Conservation (phyloP, 53 echinoderm and acorn worm species). For the Pentamera pediparva region DNA sequence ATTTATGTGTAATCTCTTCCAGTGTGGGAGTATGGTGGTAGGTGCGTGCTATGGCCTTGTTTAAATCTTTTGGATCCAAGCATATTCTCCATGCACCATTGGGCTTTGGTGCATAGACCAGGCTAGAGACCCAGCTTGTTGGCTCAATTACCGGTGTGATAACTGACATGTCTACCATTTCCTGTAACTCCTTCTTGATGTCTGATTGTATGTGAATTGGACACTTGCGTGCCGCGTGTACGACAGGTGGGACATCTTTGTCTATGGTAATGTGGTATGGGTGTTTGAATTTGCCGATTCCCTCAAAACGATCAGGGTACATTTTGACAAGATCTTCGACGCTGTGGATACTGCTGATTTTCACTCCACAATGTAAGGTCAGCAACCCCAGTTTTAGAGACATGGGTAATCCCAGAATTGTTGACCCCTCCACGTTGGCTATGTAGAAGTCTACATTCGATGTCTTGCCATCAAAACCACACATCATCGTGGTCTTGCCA, state of each 20-base stretch:
- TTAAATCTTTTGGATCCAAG: slow-evolving; percentile 64
- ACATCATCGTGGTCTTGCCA: slow-evolving; percentile 18
- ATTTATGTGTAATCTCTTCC: slow-evolving; percentile 51
- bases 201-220: slow-evolving; percentile 36
- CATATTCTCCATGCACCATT: slow-evolving; percentile 41
- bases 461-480: background rate
- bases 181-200: slow-evolving; percentile 39
- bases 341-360: slow-evolving; percentile 1
- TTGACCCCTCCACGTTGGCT: background rate
- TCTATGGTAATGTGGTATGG: slow-evolving; percentile 9
- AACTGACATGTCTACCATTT: slow-evolving; percentile 22
- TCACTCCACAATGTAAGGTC: background rate
- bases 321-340: background rate
- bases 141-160: slow-evolving; percentile 35
- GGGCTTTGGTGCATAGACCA: slow-evolving; percentile 22
- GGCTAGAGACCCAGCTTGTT: slow-evolving; percentile 38
- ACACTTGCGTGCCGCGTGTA: slow-evolving; percentile 38
- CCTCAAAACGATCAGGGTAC: slow-evolving; percentile 38
- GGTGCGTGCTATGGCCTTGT: slow-evolving; percentile 46
- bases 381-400: background rate
- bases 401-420: slow-evolving; percentile 1
- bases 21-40: slow-evolving; percentile 53
- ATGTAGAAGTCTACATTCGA: background rate
- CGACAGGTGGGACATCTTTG: slow-evolving; percentile 22
- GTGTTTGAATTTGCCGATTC: slow-evolving; percentile 30